A percentile compares a stretch with the other conserved stretches of the same genome.
phyloP scores from a whole-genome alignment of 2,888 invertebrate genomes.

The Sycophila texana region DNA sequence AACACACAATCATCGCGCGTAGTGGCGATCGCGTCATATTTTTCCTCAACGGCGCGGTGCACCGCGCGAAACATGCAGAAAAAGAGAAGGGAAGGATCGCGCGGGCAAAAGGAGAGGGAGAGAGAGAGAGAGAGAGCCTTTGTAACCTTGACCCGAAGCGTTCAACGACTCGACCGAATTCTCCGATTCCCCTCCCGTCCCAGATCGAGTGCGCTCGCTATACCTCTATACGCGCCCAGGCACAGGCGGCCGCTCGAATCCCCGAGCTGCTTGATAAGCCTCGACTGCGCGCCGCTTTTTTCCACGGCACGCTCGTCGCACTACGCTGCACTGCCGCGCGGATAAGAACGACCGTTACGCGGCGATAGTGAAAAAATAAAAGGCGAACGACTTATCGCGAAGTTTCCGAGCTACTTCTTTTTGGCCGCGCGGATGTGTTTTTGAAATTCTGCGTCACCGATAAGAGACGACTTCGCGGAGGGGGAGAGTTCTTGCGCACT shows the following conservation, averaged over 20 bases:
- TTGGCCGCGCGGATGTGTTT: too few species aligned
- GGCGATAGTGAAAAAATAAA: not conserved
- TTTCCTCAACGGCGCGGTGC: conserved; percentile 32
- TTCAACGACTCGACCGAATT: conserved; percentile 59
- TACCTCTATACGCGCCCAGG: conserved; percentile 5
- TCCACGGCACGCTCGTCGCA: too few species aligned
- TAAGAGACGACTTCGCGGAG: too few species aligned
- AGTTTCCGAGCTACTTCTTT: too few species aligned
- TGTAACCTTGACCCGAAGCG: conserved; percentile 57
- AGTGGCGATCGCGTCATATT: conserved; percentile 21
- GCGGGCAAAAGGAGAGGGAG: not conserved
- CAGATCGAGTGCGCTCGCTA: conserved; percentile 37
- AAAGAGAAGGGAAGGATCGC: conserved; percentile 55
- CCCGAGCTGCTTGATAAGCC: too few species aligned
- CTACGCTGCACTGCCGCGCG: too few species aligned
- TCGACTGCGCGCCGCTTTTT: too few species aligned
- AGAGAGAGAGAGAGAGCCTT: conserved; percentile 50
- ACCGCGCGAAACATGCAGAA: conserved; percentile 49
- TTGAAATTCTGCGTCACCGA: too few species aligned
- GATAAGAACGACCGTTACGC: not conserved
- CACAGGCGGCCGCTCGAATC: too few species aligned
- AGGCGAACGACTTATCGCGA: too few species aligned
- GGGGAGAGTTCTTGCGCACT: too few species aligned
- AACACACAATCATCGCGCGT: too few species aligned
- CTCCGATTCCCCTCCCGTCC: conserved; percentile 52